Conservation (phyloP, 2,113 vertebrate species). For the Leptobrachium leishanense region DNA sequence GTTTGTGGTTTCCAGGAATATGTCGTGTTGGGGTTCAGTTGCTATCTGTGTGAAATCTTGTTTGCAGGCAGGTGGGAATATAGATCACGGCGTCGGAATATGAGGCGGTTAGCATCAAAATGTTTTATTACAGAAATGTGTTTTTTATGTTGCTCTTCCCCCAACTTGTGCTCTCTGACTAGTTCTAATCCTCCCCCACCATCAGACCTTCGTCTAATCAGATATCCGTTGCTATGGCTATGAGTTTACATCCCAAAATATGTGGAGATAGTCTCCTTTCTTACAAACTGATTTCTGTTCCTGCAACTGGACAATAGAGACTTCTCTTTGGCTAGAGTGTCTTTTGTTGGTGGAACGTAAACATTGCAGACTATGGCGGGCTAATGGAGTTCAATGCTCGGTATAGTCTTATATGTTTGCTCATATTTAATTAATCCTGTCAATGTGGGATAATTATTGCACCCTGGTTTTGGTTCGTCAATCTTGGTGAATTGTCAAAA, state of each 20-base stretch:
- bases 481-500: too few relatives aligned
- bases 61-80: background rate
- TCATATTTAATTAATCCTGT: too few relatives aligned
- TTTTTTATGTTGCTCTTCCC: background rate
- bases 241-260: background rate
- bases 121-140: background rate
- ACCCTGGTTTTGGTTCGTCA: too few relatives aligned
- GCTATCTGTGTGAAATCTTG: too few relatives aligned
- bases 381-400: background rate
- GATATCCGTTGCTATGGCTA: conserved; percentile 11
- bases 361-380: background rate
- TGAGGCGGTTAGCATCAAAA: conserved; percentile 11
- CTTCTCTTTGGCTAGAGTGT: background rate
- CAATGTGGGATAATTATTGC: too few relatives aligned
- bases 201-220: background rate
- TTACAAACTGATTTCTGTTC: background rate
- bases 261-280: background rate
- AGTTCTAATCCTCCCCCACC: background rate
- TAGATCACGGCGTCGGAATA: background rate
- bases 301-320: background rate
- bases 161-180: background rate
- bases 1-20: too few relatives aligned
- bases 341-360: background rate
- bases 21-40: too few relatives aligned
- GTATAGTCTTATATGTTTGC: background rate